Evolutionary conservation across 2,888 invertebrate species (phyloP), one percentile per base, ranked within the genome.

Genomic region (Ashinkailepas kermadecensis): DNA sequence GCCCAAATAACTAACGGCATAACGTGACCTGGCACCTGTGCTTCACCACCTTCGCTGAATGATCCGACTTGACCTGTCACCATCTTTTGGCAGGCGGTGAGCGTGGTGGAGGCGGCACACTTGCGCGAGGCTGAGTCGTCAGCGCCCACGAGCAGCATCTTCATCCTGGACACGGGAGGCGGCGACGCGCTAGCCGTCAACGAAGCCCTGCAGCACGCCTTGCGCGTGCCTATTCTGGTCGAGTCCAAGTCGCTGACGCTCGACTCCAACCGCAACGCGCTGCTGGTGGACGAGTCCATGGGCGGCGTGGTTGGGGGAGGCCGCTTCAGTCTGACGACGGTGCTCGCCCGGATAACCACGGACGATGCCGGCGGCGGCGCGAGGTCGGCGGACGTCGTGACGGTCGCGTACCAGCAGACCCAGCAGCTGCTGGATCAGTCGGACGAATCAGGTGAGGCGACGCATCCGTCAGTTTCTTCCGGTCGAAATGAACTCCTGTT

Each of bases 221-320:
- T 70, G 18, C 70, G 70, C 54, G 39, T 70, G 7, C 70, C 70
- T 18, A 70, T 70, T n/a, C 70, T 70, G 70, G 70, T 70, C 70
- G 70, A 70, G 70, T 70, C 70, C 70, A 70, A 70, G 70, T 39
- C 70, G 70, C 70, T 70, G 70, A 21, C 70, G 13, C 39, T 70
- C 18, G 70, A 70, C 70, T 70, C 70, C 15, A 70, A 70, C 70
- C 70, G 70, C 10, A 70, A 70, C 54, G 9, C 70, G 54, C 25
- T 70, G 70, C 70, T 70, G 70, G 8, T 54, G 70, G 70, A 70
- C 70, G 70, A 70, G 54, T 70, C 39, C 70, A 70, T 12, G 9
- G 15, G 67, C 25, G 67, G 67, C 25, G 67, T 11, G 13, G 67
- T 10, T 15, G 54, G 70, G 70, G 70, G 70, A 39, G 70, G 70